Base-by-base conservation (phyloP, 2,888 invertebrate species). In the Drosophila prolongata region DNA sequence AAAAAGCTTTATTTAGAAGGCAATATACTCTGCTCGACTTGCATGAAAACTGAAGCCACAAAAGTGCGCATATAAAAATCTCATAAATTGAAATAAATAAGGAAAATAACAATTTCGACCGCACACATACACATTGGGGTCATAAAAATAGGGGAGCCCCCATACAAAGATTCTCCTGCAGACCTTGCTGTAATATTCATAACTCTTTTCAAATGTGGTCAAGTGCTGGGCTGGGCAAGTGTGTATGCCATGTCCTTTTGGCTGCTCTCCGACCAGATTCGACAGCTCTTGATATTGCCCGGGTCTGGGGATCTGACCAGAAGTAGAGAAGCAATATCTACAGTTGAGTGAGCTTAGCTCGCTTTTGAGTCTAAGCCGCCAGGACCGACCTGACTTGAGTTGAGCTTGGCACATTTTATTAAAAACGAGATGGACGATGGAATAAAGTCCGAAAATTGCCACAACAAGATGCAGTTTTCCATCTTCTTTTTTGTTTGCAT, bases 61-160 rank as follows among this genome's bases (percentile, higher is more conserved):
- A 80, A 82, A 88, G 73, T 73, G 73, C 64, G 78, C 87, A 88
- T 71, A 74, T 88, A 75, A 88, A 89, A 65, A 77, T 75, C 79
- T 79, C 87, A 76, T 89, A 84, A 89, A 89, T 87, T 89, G 77
- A 81, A 89, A 87, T 89, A 84, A 87, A 89, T 87, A 87, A 84
- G 81, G 65, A 84, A 77, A 85, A 87, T 89, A 89, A 89, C 85
- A 73, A 72, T 81, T 87, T 87, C 85, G 49, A 67, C 65, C 61
- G 19, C 73, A 46, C 66, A 50, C 46, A 62, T 58, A 69, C 44
- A 47, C 54, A 68, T n/a, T 40, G 42, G 37, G 57, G 57, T 42
- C 65, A 40, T 64, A 64, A 64, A 64, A 52, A 16, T 19, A 34
- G 49, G 44, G 50, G 50, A 52, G 14, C 60, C 53, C 16, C 19